A percentile compares a stretch with the other conserved stretches of the same genome.
phyloP scores from a whole-genome alignment of 2,797 vertebrate genomes.

The Crypturellus tataupa region DNA sequence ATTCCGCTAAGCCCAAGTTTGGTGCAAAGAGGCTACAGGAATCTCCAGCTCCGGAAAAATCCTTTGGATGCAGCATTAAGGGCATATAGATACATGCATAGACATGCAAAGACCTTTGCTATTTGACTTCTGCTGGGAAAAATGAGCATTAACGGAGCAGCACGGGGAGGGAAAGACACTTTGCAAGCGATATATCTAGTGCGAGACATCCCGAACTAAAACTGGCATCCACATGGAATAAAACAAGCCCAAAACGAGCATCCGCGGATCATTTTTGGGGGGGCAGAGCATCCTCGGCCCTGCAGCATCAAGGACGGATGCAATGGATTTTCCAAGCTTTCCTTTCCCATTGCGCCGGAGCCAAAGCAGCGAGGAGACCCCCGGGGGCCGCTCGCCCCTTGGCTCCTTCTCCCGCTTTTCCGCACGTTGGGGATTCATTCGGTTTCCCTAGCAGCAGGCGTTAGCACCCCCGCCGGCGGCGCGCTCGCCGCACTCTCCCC shows the following conservation, averaged over 20 bases:
- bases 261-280: not conserved
- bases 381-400: too few species aligned
- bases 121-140: not conserved
- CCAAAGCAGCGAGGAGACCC: accelerated
- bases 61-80: not conserved
- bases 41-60: not conserved
- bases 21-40: not conserved
- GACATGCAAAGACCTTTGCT: accelerated
- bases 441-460: constrained; percentile 72
- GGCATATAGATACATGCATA: too few species aligned
- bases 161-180: too few species aligned
- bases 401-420: constrained; percentile 55
- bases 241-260: not conserved
- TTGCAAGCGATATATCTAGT: not conserved
- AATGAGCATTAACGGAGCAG: accelerated
- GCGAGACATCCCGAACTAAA: not conserved
- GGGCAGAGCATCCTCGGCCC: not conserved
- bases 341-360: not conserved
- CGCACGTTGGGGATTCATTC: constrained; percentile 78
- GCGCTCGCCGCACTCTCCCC: not conserved
- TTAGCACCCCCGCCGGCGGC: constrained; percentile 41
- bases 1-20: not conserved
- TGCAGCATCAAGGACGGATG: not conserved
- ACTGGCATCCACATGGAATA: not conserved
- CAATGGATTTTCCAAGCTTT: not conserved